phyloP scores from a whole-genome alignment of 1,140 invertebrate species.

The Drosophila leontia region DNA sequence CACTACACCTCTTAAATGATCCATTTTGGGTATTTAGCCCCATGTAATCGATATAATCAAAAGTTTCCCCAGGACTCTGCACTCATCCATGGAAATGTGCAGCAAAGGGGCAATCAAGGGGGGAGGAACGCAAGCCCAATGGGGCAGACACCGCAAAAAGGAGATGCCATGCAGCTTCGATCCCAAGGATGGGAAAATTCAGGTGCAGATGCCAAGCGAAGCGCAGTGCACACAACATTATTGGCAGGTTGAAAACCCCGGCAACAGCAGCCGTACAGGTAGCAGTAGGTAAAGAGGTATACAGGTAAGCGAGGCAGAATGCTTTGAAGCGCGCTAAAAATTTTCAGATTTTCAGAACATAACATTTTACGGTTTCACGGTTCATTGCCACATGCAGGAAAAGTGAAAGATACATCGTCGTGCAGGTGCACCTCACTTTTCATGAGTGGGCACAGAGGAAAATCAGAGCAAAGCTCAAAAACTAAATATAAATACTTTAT shows the following conservation, averaged over 20 bases:
- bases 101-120: not conserved
- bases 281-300: slow-evolving; percentile 11
- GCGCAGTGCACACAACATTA: slow-evolving; percentile 53
- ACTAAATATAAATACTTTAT: not conserved
- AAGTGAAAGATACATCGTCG: slow-evolving; percentile 74
- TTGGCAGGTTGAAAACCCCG: slow-evolving; percentile 57
- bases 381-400: slow-evolving; percentile 80
- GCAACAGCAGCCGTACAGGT: slow-evolving; percentile 31
- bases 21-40: slow-evolving; percentile 31
- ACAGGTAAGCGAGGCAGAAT: slow-evolving; percentile 17
- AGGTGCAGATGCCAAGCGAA: slow-evolving; percentile 46
- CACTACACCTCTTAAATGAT: slow-evolving; percentile 9
- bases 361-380: slow-evolving; percentile 82
- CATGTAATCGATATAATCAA: slow-evolving; percentile 45
- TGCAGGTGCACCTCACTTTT: slow-evolving; percentile 38
- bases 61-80: slow-evolving; percentile 17
- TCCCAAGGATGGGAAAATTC: slow-evolving; percentile 22
- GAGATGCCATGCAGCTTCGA: slow-evolving; percentile 31
- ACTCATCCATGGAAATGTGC: slow-evolving; percentile 2
- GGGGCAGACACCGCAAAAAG: slow-evolving; percentile 42
- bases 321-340: slow-evolving; percentile 78
- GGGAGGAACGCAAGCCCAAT: slow-evolving; percentile 11
- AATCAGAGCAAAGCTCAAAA: not conserved
- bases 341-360: slow-evolving; percentile 82
- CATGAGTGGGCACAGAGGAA: slow-evolving; percentile 3